Evolutionary conservation across 2,113 vertebrate species (phyloP), one percentile per base, ranked within the genome.

Genomic region (Dissostichus mawsoni): DNA sequence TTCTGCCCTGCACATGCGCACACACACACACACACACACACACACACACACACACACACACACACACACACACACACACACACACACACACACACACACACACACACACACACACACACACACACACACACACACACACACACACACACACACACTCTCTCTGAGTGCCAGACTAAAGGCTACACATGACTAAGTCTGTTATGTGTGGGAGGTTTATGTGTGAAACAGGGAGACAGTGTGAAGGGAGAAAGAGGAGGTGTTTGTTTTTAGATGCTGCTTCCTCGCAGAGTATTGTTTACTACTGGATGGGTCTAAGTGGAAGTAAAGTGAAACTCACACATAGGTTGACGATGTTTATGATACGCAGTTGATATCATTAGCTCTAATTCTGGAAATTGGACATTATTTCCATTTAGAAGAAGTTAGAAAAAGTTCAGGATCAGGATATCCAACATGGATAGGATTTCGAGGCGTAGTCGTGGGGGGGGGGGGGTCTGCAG

Each of bases 181-280:
- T 76, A 73, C 87, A 78, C 83, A 80, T 87, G 80, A 88, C 78
- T 78, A 77, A 84, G 75, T 79, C 68, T 84, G 82, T 85, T 74
- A 44, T 75, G 72, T 81, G 87, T 84, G 79, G 87, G 87, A 86
- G 87, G 81, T 75, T 72, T 73, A 80, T 83, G 76, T 88, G 86
- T 86, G 82, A 90, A 85, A 90, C 25, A 70, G 73, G 72, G 74
- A 90, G 80, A 70, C 75, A 63, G 83, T 6, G 10, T 36, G 78
- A 69, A 83, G 62, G 36, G 45, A 58, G 53, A 44, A 25, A 61
- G 52, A n/a, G 45, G 72, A 69, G 72, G 67, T 59, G 66, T 70
- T 83, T 84, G 58, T 77, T 83, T 91, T 82, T 72, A 87, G 72
- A 78, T 48, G 48, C 63, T 63, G 71, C 41, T 64, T 65, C 50